These are phyloP conservation scores for Ictalurus furcatus DNA, from an alignment of 2,113 vertebrate species.

Conservation along the genomic window DNA sequence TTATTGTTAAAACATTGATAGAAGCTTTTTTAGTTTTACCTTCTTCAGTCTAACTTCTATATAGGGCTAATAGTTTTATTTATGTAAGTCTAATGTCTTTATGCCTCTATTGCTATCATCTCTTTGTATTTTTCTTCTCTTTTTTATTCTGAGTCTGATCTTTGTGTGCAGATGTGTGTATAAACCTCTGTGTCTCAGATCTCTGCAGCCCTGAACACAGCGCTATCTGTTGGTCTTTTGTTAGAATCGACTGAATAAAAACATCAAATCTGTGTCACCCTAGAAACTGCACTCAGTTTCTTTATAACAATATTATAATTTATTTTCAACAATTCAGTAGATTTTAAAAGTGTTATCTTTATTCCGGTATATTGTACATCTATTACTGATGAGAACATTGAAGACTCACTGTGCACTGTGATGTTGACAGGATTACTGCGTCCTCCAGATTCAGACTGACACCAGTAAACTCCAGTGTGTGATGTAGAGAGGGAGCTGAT, in stretches of 20 bases:
- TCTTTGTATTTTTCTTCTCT: neutral
- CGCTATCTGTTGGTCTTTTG: too few relatives aligned
- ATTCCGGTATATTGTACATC: neutral
- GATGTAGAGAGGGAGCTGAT: neutral
- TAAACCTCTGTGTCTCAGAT: too few relatives aligned
- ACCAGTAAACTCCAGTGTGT: conserved; percentile 38
- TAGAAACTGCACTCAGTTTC: too few relatives aligned
- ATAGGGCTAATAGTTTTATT: too few relatives aligned
- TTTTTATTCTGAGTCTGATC: neutral
- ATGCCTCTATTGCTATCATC: neutral
- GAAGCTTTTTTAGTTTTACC: too few relatives aligned
- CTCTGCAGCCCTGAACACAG: too few relatives aligned
- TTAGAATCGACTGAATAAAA: too few relatives aligned
- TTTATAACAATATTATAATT: too few relatives aligned
- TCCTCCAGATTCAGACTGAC: conserved; percentile 32
- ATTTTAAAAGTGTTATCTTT: neutral
- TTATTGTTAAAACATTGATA: too few relatives aligned
- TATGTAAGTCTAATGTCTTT: neutral
- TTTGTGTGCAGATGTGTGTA: neutral
- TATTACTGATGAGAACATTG: neutral
- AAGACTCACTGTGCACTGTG: conserved; percentile 27
- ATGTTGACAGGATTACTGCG: conserved; percentile 24
- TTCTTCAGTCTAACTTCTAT: too few relatives aligned
- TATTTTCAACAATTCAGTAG: neutral
- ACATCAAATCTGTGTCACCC: too few relatives aligned